Conservation (phyloP, 2,113 vertebrate genomes). For the Seriola aureovittata region DNA sequence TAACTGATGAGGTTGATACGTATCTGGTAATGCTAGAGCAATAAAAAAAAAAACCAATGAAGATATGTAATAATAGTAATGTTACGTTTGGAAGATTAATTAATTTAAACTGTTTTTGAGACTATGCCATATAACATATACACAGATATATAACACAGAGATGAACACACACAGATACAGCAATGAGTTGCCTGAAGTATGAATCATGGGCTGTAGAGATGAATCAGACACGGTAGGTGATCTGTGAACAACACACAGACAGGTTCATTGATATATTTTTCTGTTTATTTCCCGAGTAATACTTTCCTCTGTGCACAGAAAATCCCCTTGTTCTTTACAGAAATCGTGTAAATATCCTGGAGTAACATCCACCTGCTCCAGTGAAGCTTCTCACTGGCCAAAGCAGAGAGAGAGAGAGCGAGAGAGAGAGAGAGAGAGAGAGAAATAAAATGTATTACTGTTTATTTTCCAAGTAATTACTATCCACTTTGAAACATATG, state of each 20-base stretch:
- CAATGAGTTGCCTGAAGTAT: not conserved
- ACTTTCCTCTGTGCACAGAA: slow-evolving; percentile 5
- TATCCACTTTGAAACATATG: not conserved
- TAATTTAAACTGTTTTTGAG: not conserved
- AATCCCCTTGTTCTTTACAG: not conserved
- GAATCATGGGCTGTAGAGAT: not conserved
- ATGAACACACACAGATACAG: not conserved
- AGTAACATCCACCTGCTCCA: slow-evolving; percentile 32
- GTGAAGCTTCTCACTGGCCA: slow-evolving; percentile 6
- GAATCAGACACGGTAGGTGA: not conserved
- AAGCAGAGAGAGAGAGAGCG: not conserved
- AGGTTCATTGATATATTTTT: slow-evolving; percentile 9
- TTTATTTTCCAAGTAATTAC: too few relatives aligned
- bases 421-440: too few relatives aligned
- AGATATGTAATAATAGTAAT: not conserved
- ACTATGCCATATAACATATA: not conserved
- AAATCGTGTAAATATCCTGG: slow-evolving; percentile 23
- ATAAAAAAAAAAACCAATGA: too few relatives aligned
- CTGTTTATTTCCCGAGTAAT: slow-evolving; percentile 32
- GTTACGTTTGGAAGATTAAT: not conserved
- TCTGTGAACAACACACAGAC: slow-evolving; percentile 7
- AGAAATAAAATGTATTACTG: too few relatives aligned
- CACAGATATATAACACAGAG: not conserved
- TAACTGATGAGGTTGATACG: not conserved
- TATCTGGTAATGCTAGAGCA: not conserved